Base-by-base conservation (phyloP, 2,888 invertebrate species). In the Plutella xylostella region DNA sequence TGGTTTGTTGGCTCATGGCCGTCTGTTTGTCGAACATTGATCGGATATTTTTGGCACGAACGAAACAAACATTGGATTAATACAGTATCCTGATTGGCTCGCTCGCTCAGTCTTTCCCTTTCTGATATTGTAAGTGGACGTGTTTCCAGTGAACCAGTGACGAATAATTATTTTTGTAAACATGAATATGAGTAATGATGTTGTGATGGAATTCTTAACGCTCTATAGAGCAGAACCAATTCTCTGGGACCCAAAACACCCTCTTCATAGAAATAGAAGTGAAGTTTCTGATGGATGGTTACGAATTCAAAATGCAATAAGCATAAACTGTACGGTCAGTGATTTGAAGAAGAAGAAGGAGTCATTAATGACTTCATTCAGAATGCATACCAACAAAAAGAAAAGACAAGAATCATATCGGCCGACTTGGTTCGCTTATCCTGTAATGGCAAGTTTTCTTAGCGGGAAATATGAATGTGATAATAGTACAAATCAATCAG, bases 281-380 rank as follows among this genome's bases (percentile, higher is more conserved):
- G 70, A 72, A 57, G 62, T 79, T 42, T 55, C 61, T 4, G 68
- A 68, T 38, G 78, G 80, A 14, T 84, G 84, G 82, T 55, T 59
- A n/a, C 61, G 76, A 54, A 77, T 84, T 51, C 69, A 72, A 55
- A 55, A 60, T 20, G 59, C 62, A 46, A 49, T 82, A 20, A 68
- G 68, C 50, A 60, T 69, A 43, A 55, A 66, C 50, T 71, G 60
- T 49, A 61, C 75, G 17, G 55, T 82, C 40, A 52, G 53, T 45
- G 73, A 74, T 48, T 56, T 83, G 19, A 84, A 84, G 59, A 78
- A 64, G 60, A 83, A 84, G 60, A 83, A 80, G 50, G 83, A 83
- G 51, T 77, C 76, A 1, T 51, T 84, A 46, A 82, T 83, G 83
- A 72, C 82, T 4, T 68, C 76, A 2, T 83, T 74, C 52, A 64